Evolutionary conservation across 2,888 invertebrate genomes (phyloP), one percentile per base, ranked within the genome.

Genomic region (Drosophila affinis): DNA sequence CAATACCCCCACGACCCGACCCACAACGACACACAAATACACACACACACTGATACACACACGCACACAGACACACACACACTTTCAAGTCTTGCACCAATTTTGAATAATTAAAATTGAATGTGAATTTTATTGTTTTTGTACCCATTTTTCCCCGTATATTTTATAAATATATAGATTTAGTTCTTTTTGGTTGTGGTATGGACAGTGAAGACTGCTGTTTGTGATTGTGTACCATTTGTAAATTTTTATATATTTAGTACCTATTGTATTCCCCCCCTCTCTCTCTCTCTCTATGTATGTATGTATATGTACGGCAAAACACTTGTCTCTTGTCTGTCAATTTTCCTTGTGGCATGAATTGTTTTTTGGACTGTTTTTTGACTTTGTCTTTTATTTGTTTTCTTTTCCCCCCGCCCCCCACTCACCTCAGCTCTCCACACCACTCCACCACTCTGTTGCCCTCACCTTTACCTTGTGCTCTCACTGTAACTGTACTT

Each of bases 291-390:
- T n/a, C 3, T 39, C n/a, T 14, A 39, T n/a, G 14, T 55, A 57
- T 67, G 63, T 14, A 39, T n/a, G 14, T 55, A 57, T 67, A 67
- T 62, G 29, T 54, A 51, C 58, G 18, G 47, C 27, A 29, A 68
- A 63, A 14, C 51, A 62, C 29, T 29, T 29, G 29, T 9, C 57
- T 64, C 53, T 72, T 64, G 65, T 63, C 57, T 51, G 24, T 78
- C 67, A 3, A 52, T 69, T 81, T 75, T 78, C 32, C 57, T 72
- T 70, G 62, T 57, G 74, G 81, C 81, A 81, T 81, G 81, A 51
- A 51, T 62, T 58, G 49, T 58, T 69, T 71, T 61, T 63, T 81
- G 61, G 61, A 76, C 72, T 62, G 69, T 55, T 46, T 51, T 53
- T 70, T 21, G 65, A 61, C 47, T 45, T 48, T 61, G 34, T 62